Evolutionary conservation across 92 coral and sea anemone species (phyloP), one percentile per base, ranked within the genome.

Genomic region (Phenganax marumi): DNA sequence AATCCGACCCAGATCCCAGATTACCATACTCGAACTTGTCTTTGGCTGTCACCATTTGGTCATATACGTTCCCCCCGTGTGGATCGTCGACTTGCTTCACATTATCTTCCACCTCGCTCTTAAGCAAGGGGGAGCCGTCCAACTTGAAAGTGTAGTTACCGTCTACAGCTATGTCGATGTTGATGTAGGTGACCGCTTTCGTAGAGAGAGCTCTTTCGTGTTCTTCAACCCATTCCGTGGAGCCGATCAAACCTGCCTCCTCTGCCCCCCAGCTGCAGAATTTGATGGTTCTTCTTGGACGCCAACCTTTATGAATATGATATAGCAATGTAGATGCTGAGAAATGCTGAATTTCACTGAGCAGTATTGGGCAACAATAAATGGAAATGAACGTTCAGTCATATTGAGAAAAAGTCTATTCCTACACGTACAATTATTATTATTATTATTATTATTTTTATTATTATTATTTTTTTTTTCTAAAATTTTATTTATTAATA

Each of bases 261-360:
- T 95, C 98, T 6, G 89, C 98, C 26, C 97, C 98, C 98, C 98
- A 94, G 88, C 97, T 92, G 62, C 98, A 94, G 63, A 94, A 80
- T 76, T 81, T 90, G 58, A 95, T 88, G 26, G 98, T 92, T 76
- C 98, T 89, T 16, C 98, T 86, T 18, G 98, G 98, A n/a, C 93
- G 95, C 98, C 98, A 95, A 19, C 90, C 93, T 56, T 88, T 50
- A 21, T n/a, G 16, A 16, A 33, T 68, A 19, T 24, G 23, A 33
- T 50, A 39, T 48, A 49, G 48, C 10, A n/a, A 18, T 14, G 24
- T 16, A 25, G 61, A 12, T 4, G 79, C 10, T 56, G 79, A 18
- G 14, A 33, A 33, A 1, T 33, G 43, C 3, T 33, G 5, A 5
- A 1, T 33, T 33, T 33, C 43, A 33, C 43, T 33, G 5, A 33